Percentiles rank a stretch among this genome's conserved stretches.
Evolutionary conservation across 2,888 invertebrate genomes (phyloP).

Genomic region (Didymodactylos carnosus): DNA sequence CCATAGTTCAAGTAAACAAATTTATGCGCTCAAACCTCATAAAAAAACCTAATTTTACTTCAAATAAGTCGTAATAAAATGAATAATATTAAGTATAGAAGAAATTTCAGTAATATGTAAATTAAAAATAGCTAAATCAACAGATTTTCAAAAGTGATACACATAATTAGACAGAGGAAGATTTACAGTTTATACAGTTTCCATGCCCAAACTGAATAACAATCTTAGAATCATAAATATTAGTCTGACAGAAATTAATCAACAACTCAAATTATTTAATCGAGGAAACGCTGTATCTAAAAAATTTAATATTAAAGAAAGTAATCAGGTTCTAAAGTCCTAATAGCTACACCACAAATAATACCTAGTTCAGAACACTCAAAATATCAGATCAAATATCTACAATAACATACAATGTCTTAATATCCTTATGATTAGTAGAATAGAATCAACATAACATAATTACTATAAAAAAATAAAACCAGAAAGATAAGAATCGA

Average conservation of each 20-base stretch:
- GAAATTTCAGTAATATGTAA: conserved; percentile 52
- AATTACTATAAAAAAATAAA: background rate
- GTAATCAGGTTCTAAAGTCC: conserved; percentile 64
- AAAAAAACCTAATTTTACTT: conserved; percentile 45
- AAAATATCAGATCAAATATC: conserved; percentile 47
- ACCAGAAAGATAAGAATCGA: background rate
- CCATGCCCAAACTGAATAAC: conserved; percentile 49
- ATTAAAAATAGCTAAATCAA: conserved; percentile 57
- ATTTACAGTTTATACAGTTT: conserved; percentile 59
- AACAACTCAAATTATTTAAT: conserved; percentile 66
- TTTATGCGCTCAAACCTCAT: conserved; percentile 50
- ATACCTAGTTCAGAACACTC: conserved; percentile 49
- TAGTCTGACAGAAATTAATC: conserved; percentile 51
- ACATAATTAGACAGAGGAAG: conserved; percentile 48
- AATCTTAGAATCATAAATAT: conserved; percentile 46
- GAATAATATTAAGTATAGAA: conserved; percentile 55
- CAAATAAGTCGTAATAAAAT: conserved; percentile 56
- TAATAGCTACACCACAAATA: conserved; percentile 47
- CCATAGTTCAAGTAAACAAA: conserved; percentile 47
- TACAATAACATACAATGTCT: conserved; percentile 46
- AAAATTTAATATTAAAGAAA: conserved; percentile 53
- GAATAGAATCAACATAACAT: conserved; percentile 40
- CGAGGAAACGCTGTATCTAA: conserved; percentile 64
- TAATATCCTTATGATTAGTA: conserved; percentile 50
- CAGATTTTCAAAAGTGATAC: conserved; percentile 47